These are phyloP conservation scores for Henricia sp. DNA, from an alignment of 53 echinoderm and acorn worm species.

Conservation along the genomic window DNA sequence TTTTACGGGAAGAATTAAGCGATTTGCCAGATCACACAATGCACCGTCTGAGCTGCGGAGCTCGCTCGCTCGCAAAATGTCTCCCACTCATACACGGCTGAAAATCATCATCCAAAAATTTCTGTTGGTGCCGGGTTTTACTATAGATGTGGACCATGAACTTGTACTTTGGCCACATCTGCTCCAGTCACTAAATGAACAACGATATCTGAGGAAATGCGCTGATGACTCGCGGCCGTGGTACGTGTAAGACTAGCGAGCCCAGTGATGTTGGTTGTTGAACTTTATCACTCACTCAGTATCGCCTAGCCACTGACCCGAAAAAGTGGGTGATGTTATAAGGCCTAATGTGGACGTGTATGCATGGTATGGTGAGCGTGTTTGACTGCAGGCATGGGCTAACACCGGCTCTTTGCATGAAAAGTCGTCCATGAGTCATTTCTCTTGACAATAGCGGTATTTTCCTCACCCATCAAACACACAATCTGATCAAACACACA, in stretches of 20 bases:
- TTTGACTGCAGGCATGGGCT: background rate
- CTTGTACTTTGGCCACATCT: slow-evolving; percentile 42
- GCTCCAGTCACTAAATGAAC: slow-evolving; percentile 24
- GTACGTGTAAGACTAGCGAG: no score
- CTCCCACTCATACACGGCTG: no score
- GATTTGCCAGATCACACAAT: no score
- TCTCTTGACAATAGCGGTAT: slow-evolving; percentile 15
- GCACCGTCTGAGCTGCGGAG: no score
- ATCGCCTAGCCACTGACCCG: slow-evolving; percentile 4
- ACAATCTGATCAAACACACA: slow-evolving; percentile 49
- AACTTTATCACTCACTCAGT: background rate
- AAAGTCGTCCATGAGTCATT: slow-evolving; percentile 19
- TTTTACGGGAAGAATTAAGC: no score
- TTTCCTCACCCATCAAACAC: slow-evolving; percentile 42
- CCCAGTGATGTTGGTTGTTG: background rate
- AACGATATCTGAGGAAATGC: background rate
- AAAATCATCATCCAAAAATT: no score
- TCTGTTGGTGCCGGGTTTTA: no score
- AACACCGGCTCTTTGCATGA: background rate
- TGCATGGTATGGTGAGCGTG: background rate
- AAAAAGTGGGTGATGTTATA: background rate
- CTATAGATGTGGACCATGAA: slow-evolving; percentile 12
- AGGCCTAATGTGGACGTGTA: background rate
- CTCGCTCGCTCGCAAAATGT: no score
- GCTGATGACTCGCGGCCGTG: background rate